Base-by-base conservation (phyloP, 2,113 vertebrate genomes). In the Ellobius talpinus region DNA sequence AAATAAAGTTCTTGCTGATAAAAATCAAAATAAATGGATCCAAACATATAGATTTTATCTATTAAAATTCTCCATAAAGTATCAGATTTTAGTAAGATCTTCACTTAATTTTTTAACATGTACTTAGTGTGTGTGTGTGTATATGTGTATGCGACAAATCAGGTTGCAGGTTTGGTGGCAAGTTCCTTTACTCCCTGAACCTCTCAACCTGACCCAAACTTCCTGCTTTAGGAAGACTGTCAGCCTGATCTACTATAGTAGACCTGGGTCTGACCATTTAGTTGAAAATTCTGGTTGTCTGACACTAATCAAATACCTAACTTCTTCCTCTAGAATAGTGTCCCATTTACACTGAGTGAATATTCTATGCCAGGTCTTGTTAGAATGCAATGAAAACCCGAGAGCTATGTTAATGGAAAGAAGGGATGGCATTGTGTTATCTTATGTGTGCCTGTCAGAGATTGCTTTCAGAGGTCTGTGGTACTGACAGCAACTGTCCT, bases 251-350 rank as follows among this genome's bases (percentile, higher is more conserved):
- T 42, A 42, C n/a, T 82, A 1, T 52, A 81, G 26, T 39, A 72
- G 13, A 45, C 26, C 29, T 45, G 9, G 1, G 16, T 70, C n/a
- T 21, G 29, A 9, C 13, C 50, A n/a, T 36, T 89, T 72, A 81
- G 6, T 79, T 14, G 77, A 72, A 73, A 42, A 72, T 78, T 86
- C 16, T 58, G 29, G 39, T 65, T 89, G 58, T 14, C 88, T 47
- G 72, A 65, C 47, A 78, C 17, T 50, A 21, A 89, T 58, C 85
- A 87, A 77, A 81, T 81, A 94, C 58, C 61, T 68, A 73, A 74
- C 77, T 95, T 76, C 65, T 85, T 77, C 63, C 68, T 95, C 94
- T 55, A 92, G 39, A 94, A 91, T 58, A n/a, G 26, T 50, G 31
- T 76, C 81, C 70, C 26, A 97, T 90, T 85, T 73, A 0, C 29